These are phyloP conservation scores for Plectrocnemia conspersa DNA, from an alignment of 1,140 invertebrate genomes.

Conservation along the genomic window DNA sequence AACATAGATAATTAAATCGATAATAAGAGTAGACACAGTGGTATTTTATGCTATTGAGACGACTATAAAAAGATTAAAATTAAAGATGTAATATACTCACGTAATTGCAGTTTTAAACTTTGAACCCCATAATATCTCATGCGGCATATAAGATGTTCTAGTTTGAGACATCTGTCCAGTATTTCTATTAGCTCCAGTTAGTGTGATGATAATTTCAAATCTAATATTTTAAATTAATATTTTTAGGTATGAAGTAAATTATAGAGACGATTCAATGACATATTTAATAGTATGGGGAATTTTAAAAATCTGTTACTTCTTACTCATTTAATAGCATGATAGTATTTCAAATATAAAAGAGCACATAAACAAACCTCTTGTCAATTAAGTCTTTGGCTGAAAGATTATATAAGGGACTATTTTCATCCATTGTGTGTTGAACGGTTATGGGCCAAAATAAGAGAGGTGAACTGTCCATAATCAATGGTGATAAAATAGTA, in stretches of 20 bases:
- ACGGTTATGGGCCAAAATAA: slow-evolving; percentile 55
- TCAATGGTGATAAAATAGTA: slow-evolving; percentile 44
- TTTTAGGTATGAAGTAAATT: too few species aligned
- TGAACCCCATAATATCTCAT: slow-evolving; percentile 83
- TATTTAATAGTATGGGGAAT: too few species aligned
- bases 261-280: too few species aligned
- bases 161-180: slow-evolving; percentile 71
- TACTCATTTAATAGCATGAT: too few species aligned
- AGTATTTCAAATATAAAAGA: too few species aligned
- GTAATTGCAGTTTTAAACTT: slow-evolving; percentile 63
- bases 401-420: slow-evolving; percentile 50
- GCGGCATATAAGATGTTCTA: slow-evolving; percentile 74
- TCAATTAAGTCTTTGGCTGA: slow-evolving; percentile 45
- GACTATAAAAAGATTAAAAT: slow-evolving; percentile 3
- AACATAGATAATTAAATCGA: too few species aligned
- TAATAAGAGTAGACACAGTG: too few species aligned
- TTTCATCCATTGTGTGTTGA: slow-evolving; percentile 51
- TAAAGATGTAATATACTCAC: slow-evolving; percentile 36
- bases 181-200: slow-evolving; percentile 75
- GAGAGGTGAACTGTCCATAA: slow-evolving; percentile 33
- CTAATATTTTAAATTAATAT: slow-evolving; percentile 50
- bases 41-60: too few species aligned
- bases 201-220: slow-evolving; percentile 82
- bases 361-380: slow-evolving; percentile 40
- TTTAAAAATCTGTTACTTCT: too few species aligned